Evolutionary conservation across 2,797 vertebrate species (phyloP), one percentile per base, ranked within the genome.

Genomic region (Oreortyx pictus): DNA sequence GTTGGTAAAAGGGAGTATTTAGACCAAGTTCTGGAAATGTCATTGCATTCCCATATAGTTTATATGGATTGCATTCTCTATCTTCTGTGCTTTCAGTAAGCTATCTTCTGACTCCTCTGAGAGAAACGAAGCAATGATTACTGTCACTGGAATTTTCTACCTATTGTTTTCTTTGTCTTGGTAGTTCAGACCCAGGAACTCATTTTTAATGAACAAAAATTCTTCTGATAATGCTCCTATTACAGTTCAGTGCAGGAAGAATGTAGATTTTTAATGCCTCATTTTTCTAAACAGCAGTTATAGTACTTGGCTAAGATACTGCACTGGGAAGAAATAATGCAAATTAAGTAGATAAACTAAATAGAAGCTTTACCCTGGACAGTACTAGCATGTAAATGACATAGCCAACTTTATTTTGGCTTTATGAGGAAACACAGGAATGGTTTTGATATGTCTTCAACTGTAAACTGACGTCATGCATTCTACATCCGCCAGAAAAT

Each of bases 321-420:
- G 17, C 49, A 57, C 37, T 54, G 65, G 72, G 87, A 74, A 85
- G 22, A 47, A 80, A 54, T 60, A 82, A 77, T 92, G 85, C 68
- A 92, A 92, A 68, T 87, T 61, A 61, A 82, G n/a, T 74, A 74
- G 66, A 62, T 80, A 71, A 89, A 72, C 23, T 78, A 77, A 93
- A 59, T 35, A 59, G 41, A 90, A 88, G 23, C 46, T 90, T 86
- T 85, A 29, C 18, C 20, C 13, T 84, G 74, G 14, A 13, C 61
- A 80, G 9, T 92, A 44, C 37, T 87, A 80, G n/a, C 65, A 50
- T 72, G 33, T 92, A 82, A 90, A 82, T 79, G 61, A 76, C 31
- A 68, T 74, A 87, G 64, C 76, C 41, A 43, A 3, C 65, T 93
- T 88, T 77, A 12, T 43, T 91, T 91, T 90, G 41, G 11, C 50